These are phyloP conservation scores for Syndactyla subalaris DNA, from an alignment of 2,797 vertebrate species.

Conservation along the genomic window DNA sequence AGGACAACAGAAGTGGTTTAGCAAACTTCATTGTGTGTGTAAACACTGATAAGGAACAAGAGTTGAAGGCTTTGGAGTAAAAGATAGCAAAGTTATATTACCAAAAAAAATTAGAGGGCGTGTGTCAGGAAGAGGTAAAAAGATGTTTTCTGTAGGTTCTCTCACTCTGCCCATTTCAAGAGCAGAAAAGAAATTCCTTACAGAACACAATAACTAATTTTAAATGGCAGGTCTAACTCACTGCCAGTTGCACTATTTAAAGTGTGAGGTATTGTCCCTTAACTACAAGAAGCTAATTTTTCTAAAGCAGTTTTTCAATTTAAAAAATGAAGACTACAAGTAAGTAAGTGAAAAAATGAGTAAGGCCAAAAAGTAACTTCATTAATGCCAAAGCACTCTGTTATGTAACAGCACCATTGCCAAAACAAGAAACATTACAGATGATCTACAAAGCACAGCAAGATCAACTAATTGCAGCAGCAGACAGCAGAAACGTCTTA, in stretches of 20 bases:
- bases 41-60: constrained; percentile 12
- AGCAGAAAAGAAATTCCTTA: background rate
- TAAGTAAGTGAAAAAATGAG: background rate
- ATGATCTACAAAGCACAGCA: background rate
- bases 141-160: background rate
- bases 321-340: background rate
- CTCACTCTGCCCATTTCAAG: background rate
- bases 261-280: background rate
- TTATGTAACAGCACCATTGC: background rate
- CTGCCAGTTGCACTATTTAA: background rate
- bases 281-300: background rate
- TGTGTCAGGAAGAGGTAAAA: background rate
- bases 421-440: background rate
- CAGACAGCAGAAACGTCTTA: background rate
- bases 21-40: background rate
- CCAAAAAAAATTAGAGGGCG: background rate
- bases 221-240: background rate
- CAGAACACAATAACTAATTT: background rate
- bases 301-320: background rate
- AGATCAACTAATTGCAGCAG: background rate
- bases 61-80: constrained; percentile 7
- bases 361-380: background rate
- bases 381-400: background rate
- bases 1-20: background rate
- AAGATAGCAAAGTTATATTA: background rate